Conservation (phyloP, 2,797 vertebrate genomes). For the Pseudomugil gertrudae region DNA sequence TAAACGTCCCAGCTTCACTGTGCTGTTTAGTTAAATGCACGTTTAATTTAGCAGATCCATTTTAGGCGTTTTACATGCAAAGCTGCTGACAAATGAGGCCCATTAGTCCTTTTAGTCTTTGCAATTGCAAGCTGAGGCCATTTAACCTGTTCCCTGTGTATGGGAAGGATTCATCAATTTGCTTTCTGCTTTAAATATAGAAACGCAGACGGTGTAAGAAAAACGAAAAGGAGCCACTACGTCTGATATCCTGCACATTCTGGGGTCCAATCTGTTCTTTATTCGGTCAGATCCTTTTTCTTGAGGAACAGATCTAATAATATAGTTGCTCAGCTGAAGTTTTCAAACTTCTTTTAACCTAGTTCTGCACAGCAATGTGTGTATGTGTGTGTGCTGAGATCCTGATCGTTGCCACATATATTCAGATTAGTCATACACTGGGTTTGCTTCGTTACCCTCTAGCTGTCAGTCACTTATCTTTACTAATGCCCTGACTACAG, state of each 20-base stretch:
- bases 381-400: too few species aligned
- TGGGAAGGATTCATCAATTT: constrained; percentile 31
- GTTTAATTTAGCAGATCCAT: constrained; percentile 37
- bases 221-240: neutral
- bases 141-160: constrained; percentile 10
- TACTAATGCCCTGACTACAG: too few species aligned
- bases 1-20: constrained; percentile 15
- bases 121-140: constrained; percentile 51
- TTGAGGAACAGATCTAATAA: neutral
- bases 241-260: neutral
- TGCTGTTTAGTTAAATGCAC: constrained; percentile 11
- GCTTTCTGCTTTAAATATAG: neutral
- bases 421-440: too few species aligned
- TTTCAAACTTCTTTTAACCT: neutral
- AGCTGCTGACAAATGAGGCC: constrained; percentile 58
- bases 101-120: constrained; percentile 61
- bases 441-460: too few species aligned
- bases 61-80: constrained; percentile 50
- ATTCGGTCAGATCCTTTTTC: neutral
- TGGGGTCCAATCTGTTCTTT: neutral
- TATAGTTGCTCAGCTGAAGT: too few species aligned
- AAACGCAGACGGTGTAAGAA: neutral
- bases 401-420: too few species aligned
- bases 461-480: too few species aligned
- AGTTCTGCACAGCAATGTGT: too few species aligned